These are phyloP conservation scores for Platorchestia sp. DNA, from an alignment of 1,140 invertebrate genomes.

Conservation along the genomic window DNA sequence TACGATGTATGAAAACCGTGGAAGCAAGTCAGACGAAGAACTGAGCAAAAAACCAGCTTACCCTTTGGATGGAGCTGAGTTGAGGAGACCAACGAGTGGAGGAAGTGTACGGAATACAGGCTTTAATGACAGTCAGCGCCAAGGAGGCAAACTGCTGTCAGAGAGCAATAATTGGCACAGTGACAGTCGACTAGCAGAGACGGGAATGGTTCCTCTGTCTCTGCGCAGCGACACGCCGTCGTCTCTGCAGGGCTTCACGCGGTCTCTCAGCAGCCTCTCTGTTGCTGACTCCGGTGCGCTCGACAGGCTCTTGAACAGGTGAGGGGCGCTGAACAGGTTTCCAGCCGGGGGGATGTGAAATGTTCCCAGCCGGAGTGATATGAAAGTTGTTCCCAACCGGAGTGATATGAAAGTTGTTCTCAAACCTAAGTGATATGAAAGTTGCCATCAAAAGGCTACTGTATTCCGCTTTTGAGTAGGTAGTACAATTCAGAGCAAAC, in stretches of 20 bases:
- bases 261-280: conserved; percentile 35
- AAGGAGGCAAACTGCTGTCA: not conserved
- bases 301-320: not conserved
- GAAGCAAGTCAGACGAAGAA: conserved; percentile 42
- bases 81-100: not conserved
- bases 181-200: not conserved
- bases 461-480: too few species aligned
- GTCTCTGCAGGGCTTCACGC: conserved; percentile 23
- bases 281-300: not conserved
- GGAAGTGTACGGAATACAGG: not conserved
- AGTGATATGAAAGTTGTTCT: too few species aligned
- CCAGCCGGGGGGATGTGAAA: too few species aligned
- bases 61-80: not conserved
- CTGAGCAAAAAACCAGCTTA: not conserved
- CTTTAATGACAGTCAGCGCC: not conserved
- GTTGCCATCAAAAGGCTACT: too few species aligned
- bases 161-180: not conserved
- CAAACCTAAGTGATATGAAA: too few species aligned
- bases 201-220: not conserved
- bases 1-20: not conserved
- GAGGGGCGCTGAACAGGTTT: too few species aligned
- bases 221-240: conserved; percentile 21
- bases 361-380: too few species aligned
- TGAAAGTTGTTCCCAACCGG: too few species aligned
- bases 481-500: too few species aligned